phyloP scores from a whole-genome alignment of 2,888 invertebrate species.

The Horisme vitalbata region DNA sequence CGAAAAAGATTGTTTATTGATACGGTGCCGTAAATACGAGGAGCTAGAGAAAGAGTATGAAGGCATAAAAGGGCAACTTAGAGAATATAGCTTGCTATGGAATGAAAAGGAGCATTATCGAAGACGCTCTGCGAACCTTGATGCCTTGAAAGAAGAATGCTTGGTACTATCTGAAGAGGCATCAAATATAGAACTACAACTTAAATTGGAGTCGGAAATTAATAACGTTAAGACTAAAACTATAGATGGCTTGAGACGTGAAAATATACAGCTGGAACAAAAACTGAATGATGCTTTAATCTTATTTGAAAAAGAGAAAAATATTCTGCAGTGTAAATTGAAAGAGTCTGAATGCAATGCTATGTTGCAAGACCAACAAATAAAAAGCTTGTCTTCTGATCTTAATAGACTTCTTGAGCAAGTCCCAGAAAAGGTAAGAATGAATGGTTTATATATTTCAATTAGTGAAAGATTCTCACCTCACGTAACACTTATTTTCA shows the following conservation, averaged over 20 bases:
- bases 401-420: constrained; percentile 74
- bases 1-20: constrained; percentile 57
- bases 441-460: neutral
- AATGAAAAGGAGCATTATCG: constrained; percentile 71
- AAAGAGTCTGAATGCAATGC: constrained; percentile 79
- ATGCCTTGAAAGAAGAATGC: constrained; percentile 66
- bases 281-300: constrained; percentile 58
- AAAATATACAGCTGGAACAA: constrained; percentile 61
- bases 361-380: constrained; percentile 83
- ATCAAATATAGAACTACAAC: constrained; percentile 60
- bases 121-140: constrained; percentile 65
- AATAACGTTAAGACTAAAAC: constrained; percentile 58
- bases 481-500: constrained; percentile 19
- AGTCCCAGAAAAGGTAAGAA: constrained; percentile 50
- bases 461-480: constrained; percentile 16
- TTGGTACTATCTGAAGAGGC: constrained; percentile 67
- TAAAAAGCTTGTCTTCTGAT: constrained; percentile 77
- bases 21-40: constrained; percentile 56
- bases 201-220: constrained; percentile 70
- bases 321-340: constrained; percentile 70
- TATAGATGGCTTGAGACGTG: constrained; percentile 57
- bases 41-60: constrained; percentile 64
- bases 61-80: constrained; percentile 52
- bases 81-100: constrained; percentile 66
- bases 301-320: constrained; percentile 73